Conservation (phyloP, 2,113 vertebrate genomes). For the Nycticryphes semicollaris region DNA sequence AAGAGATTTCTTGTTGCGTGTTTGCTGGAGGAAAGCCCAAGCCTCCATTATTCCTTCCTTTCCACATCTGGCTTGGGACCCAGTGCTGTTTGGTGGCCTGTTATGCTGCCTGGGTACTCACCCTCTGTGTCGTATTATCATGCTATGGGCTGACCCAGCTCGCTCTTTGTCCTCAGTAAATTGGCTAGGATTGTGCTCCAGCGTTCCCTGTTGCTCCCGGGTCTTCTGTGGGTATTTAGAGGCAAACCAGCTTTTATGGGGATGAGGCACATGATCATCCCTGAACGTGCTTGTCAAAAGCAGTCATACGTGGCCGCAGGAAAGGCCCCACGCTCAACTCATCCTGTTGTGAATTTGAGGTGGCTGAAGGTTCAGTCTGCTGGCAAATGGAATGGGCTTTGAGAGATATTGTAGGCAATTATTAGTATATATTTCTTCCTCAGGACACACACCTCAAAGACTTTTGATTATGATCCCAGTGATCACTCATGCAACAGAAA, state of each 20-base stretch:
- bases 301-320: accelerated
- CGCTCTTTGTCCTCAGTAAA: neutral
- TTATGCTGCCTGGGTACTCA: neutral
- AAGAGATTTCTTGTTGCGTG: neutral
- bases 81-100: neutral
- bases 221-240: neutral
- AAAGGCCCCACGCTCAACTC: accelerated
- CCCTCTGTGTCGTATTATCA: neutral
- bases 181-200: accelerated
- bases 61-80: neutral
- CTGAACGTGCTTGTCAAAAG: neutral
- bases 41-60: neutral
- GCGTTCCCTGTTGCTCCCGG: neutral
- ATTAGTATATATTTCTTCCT: neutral
- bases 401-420: accelerated
- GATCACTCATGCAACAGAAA: neutral
- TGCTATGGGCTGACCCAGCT: neutral
- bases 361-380: neutral
- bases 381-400: neutral
- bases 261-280: neutral
- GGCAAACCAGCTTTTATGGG: neutral
- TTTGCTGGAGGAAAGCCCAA: neutral
- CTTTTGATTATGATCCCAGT: neutral
- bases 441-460: neutral
- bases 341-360: accelerated